Evolutionary conservation across 2,113 vertebrate genomes (phyloP).

Genomic region (Catharus minimus): DNA sequence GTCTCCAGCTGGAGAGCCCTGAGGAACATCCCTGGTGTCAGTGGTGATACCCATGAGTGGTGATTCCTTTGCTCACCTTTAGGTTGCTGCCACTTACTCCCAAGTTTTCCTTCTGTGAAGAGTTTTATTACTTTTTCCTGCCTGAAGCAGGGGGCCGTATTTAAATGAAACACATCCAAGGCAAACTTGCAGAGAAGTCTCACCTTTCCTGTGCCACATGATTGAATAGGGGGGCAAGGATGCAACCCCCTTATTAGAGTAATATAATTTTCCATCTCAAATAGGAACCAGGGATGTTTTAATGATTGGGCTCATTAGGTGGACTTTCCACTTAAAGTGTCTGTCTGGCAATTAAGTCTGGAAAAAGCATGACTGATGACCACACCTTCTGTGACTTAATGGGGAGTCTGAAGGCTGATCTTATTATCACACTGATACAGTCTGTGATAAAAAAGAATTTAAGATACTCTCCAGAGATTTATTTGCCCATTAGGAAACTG

Average conservation of each 20-base stretch:
- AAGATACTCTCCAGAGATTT: constrained; percentile 82
- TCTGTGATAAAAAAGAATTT: constrained; percentile 80
- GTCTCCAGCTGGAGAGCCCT: neutral
- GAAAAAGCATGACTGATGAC: constrained; percentile 79
- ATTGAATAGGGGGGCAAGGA: constrained; percentile 73
- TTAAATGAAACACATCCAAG: constrained; percentile 14
- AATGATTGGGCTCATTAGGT: constrained; percentile 81
- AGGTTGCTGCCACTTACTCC: neutral
- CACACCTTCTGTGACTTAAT: constrained; percentile 82
- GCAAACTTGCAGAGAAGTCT: neutral
- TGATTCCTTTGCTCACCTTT: neutral
- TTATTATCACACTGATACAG: constrained; percentile 79
- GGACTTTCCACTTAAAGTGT: constrained; percentile 81
- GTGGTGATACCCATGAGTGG: rapidly evolving
- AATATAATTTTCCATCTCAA: constrained; percentile 74
- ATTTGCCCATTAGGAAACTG: constrained; percentile 79
- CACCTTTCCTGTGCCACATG: constrained; percentile 43
- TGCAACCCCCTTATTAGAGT: constrained; percentile 77
- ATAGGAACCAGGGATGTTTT: constrained; percentile 78
- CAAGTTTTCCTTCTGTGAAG: neutral
- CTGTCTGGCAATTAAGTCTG: constrained; percentile 80
- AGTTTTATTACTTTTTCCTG: neutral
- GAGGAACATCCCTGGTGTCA: neutral
- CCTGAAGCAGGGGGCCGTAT: neutral
- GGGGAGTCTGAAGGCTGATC: constrained; percentile 80